Evolutionary conservation across 2,888 invertebrate genomes (phyloP), one percentile per base, ranked within the genome.

Genomic region (Drosophila nr. medialis): DNA sequence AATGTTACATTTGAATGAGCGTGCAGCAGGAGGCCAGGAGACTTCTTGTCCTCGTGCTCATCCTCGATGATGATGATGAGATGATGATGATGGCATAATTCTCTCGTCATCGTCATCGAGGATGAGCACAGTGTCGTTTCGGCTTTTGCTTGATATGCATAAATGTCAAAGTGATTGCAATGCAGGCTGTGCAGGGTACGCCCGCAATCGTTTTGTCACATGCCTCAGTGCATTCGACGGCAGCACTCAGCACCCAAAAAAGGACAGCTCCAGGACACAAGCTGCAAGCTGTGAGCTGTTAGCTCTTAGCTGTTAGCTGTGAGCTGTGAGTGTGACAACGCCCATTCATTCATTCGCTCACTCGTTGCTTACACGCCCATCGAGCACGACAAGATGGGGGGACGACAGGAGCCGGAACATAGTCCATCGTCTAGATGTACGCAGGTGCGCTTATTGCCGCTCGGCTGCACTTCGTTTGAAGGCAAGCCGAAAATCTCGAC

Each of bases 141-240:
- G 70, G 53, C 86, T 70, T 85, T 90, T 85, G 88, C 91, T 82
- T 78, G 86, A 86, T 88, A 90, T 91, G 91, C 92, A 91, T 91
- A 91, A 91, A 92, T 91, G 91, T 89, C 92, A 92, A 91, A 92
- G 91, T 91, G 92, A 92, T 92, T 91, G 91, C 91, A 89, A 90
- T 87, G 86, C 73, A 77, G 86, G 74, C 70, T 55, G 18, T 27
- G 32, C 34, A 27, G 50, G 32, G 54, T 38, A 58, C 49, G 63
- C 72, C 75, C 75, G 75, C 89, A 90, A 89, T 91, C 92, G 92
- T 89, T 91, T 91, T 87, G 91, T 84, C 83, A 82, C 74, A 85
- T 84, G 91, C 85, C 85, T 87, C 81, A 90, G 65, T 87, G 90
- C 82, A 85, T 81, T 78, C 80, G 58, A 63, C 50, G 74, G 40